Base-by-base conservation (phyloP, 2,888 invertebrate genomes). In the Himalopsyche tibetana region DNA sequence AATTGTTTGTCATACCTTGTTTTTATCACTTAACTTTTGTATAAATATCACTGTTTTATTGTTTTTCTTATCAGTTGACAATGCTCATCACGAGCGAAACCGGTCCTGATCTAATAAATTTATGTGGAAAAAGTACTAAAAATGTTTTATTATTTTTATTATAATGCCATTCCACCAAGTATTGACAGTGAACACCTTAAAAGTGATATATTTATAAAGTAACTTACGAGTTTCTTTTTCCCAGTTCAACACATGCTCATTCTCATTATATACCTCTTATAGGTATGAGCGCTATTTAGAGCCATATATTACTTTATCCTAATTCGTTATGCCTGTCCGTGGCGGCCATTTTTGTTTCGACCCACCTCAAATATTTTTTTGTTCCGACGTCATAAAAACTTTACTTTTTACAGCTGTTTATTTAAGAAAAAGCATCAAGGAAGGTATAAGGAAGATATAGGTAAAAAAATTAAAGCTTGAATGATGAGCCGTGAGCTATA, bases 331-430 rank as follows among this genome's bases (percentile, higher is more conserved):
- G 80, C 82, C 63, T 83, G 85, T 69, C 85, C 55, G 63, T 51
- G 83, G 82, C 86, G 81, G 86, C 86, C 86, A 86, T 86, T 38
- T 63, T 86, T 84, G 83, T 11, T 28, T 80, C 36, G 82, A 87
- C 85, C 87, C 87, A 87, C 87, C 84, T 87, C 87, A 80, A 84
- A 56, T 40, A 74, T 87, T 85, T 87, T 84, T 85, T 84, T 38
- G 12, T 36, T 42, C 63, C 84, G 51, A 38, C 79, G 45, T 79
- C 82, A 80, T 55, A 81, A 36, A 19, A 82, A 82, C 80, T 85
- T 87, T 83, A 87, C 81, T 87, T 87, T 87, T 85, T 83, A 85
- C 83, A 56, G 82, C 63, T 55, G 80, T 74, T 86, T 84, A 86
- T 86, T 84, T 84, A 83, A 69, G 84, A 80, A 83, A 79, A 56